Evolutionary conservation across 2,113 vertebrate species (phyloP).

Genomic region (Scytalopus superciliaris): DNA sequence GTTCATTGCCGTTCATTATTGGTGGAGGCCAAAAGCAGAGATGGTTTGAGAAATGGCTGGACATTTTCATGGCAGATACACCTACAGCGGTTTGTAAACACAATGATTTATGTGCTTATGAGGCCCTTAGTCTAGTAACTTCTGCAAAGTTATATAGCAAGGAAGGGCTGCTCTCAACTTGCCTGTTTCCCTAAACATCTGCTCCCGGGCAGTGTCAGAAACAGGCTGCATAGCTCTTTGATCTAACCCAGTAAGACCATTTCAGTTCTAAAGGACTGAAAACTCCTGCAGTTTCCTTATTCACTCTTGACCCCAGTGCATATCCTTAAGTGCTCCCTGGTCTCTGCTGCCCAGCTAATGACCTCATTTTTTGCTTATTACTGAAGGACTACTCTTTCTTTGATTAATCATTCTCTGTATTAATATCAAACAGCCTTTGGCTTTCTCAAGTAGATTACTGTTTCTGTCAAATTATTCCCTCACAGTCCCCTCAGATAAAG

Average conservation of each 20-base stretch:
- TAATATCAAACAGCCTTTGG: constrained; percentile 70
- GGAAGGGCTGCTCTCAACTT: neutral
- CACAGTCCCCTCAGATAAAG: constrained; percentile 61
- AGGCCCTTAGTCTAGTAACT: neutral
- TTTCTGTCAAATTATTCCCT: constrained; percentile 68
- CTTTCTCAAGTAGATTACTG: constrained; percentile 64
- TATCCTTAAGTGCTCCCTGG: constrained; percentile 54
- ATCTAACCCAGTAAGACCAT: neutral
- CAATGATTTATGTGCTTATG: neutral
- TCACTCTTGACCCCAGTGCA: neutral
- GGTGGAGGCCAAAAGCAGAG: neutral
- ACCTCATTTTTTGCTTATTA: constrained; percentile 63
- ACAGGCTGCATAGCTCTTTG: neutral
- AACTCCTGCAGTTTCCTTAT: neutral
- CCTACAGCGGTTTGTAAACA: neutral
- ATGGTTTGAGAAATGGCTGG: neutral
- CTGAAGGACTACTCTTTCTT: constrained; percentile 50
- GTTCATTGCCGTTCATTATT: neutral
- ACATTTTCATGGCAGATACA: neutral
- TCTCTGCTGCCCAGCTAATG: constrained; percentile 55
- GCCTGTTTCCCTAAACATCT: neutral
- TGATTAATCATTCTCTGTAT: constrained; percentile 71
- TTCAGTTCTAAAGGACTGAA: constrained; percentile 11
- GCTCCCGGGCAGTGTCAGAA: neutral
- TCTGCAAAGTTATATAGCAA: neutral